Conservation (phyloP, 2,888 invertebrate species). For the Axea sp. region DNA sequence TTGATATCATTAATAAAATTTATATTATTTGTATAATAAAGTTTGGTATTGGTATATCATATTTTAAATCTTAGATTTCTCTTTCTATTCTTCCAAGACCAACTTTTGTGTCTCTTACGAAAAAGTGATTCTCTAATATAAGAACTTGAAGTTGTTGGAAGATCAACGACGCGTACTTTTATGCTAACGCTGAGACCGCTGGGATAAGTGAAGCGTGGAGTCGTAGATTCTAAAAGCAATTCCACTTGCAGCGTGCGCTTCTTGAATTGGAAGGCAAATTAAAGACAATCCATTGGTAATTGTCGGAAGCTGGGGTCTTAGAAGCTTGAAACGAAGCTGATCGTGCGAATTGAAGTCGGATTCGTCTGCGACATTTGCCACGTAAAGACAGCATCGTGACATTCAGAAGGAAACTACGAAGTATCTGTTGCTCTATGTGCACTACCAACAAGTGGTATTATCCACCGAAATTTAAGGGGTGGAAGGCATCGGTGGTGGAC, state of each 20-base stretch:
- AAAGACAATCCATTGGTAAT: conserved; percentile 54
- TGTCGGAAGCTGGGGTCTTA: conserved; percentile 19
- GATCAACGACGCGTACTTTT: conserved; percentile 39
- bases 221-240: conserved; percentile 37
- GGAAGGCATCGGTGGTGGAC: conserved; percentile 45
- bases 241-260: conserved; percentile 18
- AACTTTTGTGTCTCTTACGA: conserved; percentile 4
- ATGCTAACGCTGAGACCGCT: conserved; percentile 16
- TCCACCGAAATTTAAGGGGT: conserved; percentile 70
- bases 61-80: background rate
- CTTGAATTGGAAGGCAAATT: conserved; percentile 57
- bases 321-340: too few species aligned
- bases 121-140: conserved; percentile 24
- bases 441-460: conserved; percentile 73
- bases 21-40: too few species aligned
- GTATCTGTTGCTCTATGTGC: conserved; percentile 72
- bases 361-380: conserved; percentile 10
- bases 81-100: background rate
- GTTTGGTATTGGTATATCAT: too few species aligned
- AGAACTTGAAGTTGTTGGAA: conserved; percentile 34
- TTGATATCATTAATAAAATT: too few species aligned
- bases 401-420: conserved; percentile 55
- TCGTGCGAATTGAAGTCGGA: conserved; percentile 24
- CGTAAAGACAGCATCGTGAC: conserved; percentile 33
- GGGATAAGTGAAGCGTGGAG: conserved; percentile 27